Conservation (phyloP, 2,797 vertebrate species). For the Urocyon cinereoargenteus region DNA sequence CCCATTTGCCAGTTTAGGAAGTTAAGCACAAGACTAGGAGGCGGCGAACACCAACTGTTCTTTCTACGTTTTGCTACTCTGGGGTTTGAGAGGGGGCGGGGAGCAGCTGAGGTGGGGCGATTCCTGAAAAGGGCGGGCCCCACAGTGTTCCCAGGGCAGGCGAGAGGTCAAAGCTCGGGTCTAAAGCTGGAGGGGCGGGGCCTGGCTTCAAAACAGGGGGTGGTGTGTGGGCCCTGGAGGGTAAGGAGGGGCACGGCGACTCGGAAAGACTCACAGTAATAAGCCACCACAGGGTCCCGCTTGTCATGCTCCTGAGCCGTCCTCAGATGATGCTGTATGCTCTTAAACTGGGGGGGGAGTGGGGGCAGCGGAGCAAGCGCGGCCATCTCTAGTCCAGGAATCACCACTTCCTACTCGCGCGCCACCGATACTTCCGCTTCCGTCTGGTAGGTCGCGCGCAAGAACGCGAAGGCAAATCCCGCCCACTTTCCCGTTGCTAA, state of each 20-base stretch:
- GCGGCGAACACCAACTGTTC: rapidly evolving
- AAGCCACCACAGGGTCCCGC: conserved; percentile 95
- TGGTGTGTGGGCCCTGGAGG: background rate
- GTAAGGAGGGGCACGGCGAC: background rate
- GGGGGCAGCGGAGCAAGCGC: conserved; percentile 83
- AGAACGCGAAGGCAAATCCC: background rate
- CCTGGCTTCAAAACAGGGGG: background rate
- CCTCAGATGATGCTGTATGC: conserved; percentile 95
- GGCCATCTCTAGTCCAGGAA: conserved; percentile 87
- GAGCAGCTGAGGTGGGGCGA: background rate
- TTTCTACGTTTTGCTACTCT: background rate
- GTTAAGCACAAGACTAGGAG: too few species aligned
- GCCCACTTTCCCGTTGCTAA: background rate
- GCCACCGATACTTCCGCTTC: conserved; percentile 85
- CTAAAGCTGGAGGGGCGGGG: background rate
- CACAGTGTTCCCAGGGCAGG: background rate
- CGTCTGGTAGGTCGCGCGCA: background rate
- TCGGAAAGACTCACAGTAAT: conserved; percentile 95
- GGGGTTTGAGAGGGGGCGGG: rapidly evolving
- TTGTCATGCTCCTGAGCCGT: conserved; percentile 97
- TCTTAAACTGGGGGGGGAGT: conserved; percentile 91
- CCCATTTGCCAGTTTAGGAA: background rate
- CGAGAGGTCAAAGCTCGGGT: background rate
- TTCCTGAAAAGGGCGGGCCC: background rate
- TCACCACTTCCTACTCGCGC: conserved; percentile 55